Evolutionary conservation across 2,888 invertebrate genomes (phyloP), one percentile per base, ranked within the genome.

Genomic region (Crematogaster levior): DNA sequence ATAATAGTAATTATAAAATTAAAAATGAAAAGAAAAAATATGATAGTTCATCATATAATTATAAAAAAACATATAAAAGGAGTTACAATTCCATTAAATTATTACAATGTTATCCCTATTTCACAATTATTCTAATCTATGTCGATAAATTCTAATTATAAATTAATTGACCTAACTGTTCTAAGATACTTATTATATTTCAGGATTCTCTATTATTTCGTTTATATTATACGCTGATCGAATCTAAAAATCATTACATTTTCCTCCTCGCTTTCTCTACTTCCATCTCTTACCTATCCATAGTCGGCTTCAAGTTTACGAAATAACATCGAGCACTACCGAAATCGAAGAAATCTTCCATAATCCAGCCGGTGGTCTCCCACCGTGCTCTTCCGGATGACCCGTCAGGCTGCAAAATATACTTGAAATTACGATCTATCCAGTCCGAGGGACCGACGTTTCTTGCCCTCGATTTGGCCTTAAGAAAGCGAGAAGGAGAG

Each of bases 371-470:
- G n/a, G 27, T 12, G 56, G 66, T 68, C 53, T 65, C 37, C n/a
- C n/a, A 27, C 37, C 27, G 74, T 51, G 21, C 34, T 34, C 40
- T 34, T 63, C 1, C 37, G 46, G 72, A 65, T 77, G 51, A 63
- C 51, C 65, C 70, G 85, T 51, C 86, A 63, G 82, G 73, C 65
- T 72, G 80, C 82, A 70, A 80, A 85, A 82, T 82, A 82, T 86
- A 81, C 81, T 86, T 34, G 81, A 88, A 88, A 87, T 89, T 86
- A 84, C 88, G 81, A 89, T 84, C 84, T 81, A 87, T 84, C 85
- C 84, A 84, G 86, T 84, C 51, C 30, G 83, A 85, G 43, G 56
- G 68, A n/a, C n/a, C n/a, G 81, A 80, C 77, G 83, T 83, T 85
- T 86, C 75, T 80, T 84, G 80, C 70, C 84, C 83, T 83, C 88